Evolutionary conservation across 2,888 invertebrate species (phyloP), one percentile per base, ranked within the genome.

Genomic region (Creontiades dilutus): DNA sequence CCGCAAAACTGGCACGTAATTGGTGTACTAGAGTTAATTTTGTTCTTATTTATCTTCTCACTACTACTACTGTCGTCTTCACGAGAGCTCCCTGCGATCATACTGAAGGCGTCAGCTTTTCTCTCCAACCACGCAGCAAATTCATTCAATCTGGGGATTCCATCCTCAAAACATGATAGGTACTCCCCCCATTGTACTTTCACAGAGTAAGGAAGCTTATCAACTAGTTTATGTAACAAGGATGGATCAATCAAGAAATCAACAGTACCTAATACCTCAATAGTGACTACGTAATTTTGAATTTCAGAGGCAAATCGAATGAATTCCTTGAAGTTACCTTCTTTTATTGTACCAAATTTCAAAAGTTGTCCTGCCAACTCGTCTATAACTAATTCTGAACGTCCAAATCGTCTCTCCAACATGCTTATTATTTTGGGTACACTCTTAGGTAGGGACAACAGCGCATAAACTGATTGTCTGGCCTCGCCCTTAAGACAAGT

Each of bases 141-240:
- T n/a, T n/a, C n/a, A n/a, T n/a, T n/a, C n/a, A n/a, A n/a, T n/a
- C n/a, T n/a, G n/a, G n/a, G n/a, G n/a, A n/a, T n/a, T n/a, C n/a
- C n/a, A n/a, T n/a, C n/a, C n/a, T n/a, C n/a, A n/a, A n/a, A n/a
- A 23, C 16, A 47, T 47, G 23, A 52, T 47, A 84, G 13, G 52
- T 84, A 48, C 48, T 84, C n/a, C 84, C 48, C 84, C 84, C 84
- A 84, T 47, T 84, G 84, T 0, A 84, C n/a, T 47, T 47, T 84
- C 11, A 84, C 23, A 12, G 84, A 48, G 3, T 46, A n/a, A 13
- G 84, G 84, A 16, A 47, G 48, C 47, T 84, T 84, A 46, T 84
- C 13, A 23, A 84, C 5, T 47, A 84, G n/a, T 47, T 84, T 52
- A n/a, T 84, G 48, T 11, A 84, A 14, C 23, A 84, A 16, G 12